These are phyloP conservation scores for Agrilus cyanescens DNA, from an alignment of 2,888 invertebrate genomes.

Conservation along the genomic window DNA sequence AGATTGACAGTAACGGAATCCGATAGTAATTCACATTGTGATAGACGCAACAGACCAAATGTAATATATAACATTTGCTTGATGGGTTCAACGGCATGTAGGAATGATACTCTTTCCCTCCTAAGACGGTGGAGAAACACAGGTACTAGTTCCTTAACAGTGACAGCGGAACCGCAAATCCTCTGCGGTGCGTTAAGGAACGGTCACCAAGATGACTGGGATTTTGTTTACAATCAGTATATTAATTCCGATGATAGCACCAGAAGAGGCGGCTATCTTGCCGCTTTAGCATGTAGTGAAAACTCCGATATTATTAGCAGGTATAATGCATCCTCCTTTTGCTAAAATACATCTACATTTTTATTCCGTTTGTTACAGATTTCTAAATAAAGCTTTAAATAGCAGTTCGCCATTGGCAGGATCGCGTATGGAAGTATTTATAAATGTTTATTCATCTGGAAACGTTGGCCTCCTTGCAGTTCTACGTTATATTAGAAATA, in stretches of 20 bases:
- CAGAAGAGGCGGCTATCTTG: slow-evolving; percentile 8
- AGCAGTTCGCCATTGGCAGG: not conserved
- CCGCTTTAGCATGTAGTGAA: slow-evolving; percentile 15
- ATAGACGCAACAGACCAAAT: slow-evolving; percentile 45
- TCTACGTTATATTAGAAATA: slow-evolving; percentile 7
- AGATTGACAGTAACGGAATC: too few species aligned
- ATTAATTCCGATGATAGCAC: not conserved
- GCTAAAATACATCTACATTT: too few species aligned
- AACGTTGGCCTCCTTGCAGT: slow-evolving; percentile 1
- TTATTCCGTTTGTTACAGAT: not conserved
- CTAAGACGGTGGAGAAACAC: slow-evolving; percentile 31
- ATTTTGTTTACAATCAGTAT: slow-evolving; percentile 43
- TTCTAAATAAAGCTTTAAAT: not conserved
- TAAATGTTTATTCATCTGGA: slow-evolving; percentile 6
- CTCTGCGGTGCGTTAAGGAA: slow-evolving; percentile 60
- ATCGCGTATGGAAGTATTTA: not conserved
- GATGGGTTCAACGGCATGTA: slow-evolving; percentile 46
- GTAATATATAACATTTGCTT: slow-evolving; percentile 51
- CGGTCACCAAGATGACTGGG: slow-evolving; percentile 49
- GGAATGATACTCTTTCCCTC: slow-evolving; percentile 32
- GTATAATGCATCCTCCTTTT: not conserved
- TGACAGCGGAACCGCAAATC: slow-evolving; percentile 53
- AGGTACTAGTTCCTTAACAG: slow-evolving; percentile 33
- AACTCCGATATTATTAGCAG: slow-evolving; percentile 4
- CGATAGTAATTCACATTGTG: slow-evolving; percentile 30